These are phyloP conservation scores for Tyto alba DNA, from an alignment of 2,113 vertebrate species.

Conservation along the genomic window DNA sequence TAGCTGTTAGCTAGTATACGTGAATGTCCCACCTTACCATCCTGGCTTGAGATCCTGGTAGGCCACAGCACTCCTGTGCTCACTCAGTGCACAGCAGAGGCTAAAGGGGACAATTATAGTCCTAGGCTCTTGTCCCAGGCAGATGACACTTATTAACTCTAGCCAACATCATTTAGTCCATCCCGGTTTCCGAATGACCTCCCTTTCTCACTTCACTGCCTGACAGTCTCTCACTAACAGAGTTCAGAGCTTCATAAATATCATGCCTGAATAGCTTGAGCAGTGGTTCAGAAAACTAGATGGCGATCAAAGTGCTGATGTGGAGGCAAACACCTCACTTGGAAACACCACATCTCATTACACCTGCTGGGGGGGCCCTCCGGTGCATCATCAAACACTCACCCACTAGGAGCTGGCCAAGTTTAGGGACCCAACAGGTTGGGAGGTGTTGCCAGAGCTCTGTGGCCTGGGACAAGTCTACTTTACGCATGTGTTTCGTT, in stretches of 20 bases:
- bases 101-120: not conserved
- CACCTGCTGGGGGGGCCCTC: not conserved
- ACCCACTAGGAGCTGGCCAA: not conserved
- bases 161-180: not conserved
- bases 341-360: not conserved
- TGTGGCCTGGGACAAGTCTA: not conserved
- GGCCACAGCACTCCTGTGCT: not conserved
- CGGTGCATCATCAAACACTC: not conserved
- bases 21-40: not conserved
- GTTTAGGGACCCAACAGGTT: not conserved
- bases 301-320: fast-evolving
- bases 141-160: not conserved
- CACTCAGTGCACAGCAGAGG: not conserved
- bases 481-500: not conserved
- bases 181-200: not conserved
- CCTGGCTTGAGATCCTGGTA: not conserved
- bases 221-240: not conserved
- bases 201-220: not conserved
- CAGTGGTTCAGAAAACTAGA: not conserved
- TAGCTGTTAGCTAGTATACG: not conserved
- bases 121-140: not conserved
- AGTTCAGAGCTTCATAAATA: not conserved
- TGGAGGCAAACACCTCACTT: not conserved
- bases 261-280: not conserved
- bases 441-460: not conserved